Percentiles rank a stretch among this genome's conserved stretches.
Evolutionary conservation across 2,797 vertebrate genomes (phyloP).

Genomic region (Coranthus polyacanthus): DNA sequence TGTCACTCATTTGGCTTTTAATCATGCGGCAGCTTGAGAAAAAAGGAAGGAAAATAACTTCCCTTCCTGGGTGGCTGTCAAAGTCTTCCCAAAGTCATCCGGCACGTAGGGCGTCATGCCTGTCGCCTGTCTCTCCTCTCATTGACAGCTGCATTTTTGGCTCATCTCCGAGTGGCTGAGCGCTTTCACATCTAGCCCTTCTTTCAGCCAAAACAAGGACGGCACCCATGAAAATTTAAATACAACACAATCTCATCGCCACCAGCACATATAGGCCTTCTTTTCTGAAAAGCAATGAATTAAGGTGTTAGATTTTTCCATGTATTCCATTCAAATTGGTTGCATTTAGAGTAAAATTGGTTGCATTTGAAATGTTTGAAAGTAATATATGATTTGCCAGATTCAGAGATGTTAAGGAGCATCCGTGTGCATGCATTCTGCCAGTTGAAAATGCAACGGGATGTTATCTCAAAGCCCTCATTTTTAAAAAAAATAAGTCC

Average conservation of each 20-base stretch:
- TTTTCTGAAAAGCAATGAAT: slow-evolving; percentile 41
- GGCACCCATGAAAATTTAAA: slow-evolving; percentile 82
- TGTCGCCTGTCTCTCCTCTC: slow-evolving; percentile 77
- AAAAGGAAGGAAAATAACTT: slow-evolving; percentile 80
- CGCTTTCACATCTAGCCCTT: slow-evolving; percentile 65
- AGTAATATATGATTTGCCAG: slow-evolving; percentile 34
- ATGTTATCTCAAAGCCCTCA: neutral
- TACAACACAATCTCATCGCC: slow-evolving; percentile 61
- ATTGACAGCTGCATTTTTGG: slow-evolving; percentile 86
- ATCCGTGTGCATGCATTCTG: slow-evolving; percentile 16
- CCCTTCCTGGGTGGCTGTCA: slow-evolving; percentile 83
- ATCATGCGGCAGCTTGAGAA: slow-evolving; percentile 85
- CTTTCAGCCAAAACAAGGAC: slow-evolving; percentile 78
- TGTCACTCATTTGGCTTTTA: slow-evolving; percentile 90
- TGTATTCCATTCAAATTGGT: slow-evolving; percentile 26
- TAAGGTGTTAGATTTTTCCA: slow-evolving; percentile 47
- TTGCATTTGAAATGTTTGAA: slow-evolving; percentile 27
- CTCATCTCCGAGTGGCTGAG: slow-evolving; percentile 75
- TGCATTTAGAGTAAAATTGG: slow-evolving; percentile 37
- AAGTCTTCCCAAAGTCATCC: slow-evolving; percentile 88
- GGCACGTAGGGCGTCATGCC: slow-evolving; percentile 76
- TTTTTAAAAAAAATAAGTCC: slow-evolving; percentile 22
- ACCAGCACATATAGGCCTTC: slow-evolving; percentile 28
- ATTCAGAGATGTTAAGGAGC: slow-evolving; percentile 18
- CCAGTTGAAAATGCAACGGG: slow-evolving; percentile 8